Percentiles rank a stretch among this genome's conserved stretches.
These are phyloP conservation scores for Acrobasis repandana DNA, from an alignment of 2,888 invertebrate genomes.

Conservation along the genomic window DNA sequence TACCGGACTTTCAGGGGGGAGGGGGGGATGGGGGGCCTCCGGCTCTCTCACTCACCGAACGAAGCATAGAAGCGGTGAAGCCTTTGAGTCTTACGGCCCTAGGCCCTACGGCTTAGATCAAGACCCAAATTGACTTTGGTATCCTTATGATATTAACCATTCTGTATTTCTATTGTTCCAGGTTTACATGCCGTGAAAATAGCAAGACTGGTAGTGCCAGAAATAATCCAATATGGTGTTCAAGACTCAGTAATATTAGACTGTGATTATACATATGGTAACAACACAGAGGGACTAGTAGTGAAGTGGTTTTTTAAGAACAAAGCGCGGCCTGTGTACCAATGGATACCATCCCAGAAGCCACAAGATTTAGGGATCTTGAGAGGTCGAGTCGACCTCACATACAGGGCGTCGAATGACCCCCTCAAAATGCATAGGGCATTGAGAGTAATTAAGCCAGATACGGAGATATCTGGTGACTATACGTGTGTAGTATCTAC, in stretches of 20 bases:
- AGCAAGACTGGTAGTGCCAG: conserved; percentile 84
- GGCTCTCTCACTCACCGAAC: too few species aligned
- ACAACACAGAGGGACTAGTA: conserved; percentile 86
- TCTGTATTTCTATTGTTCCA: conserved; percentile 64
- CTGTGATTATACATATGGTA: conserved; percentile 87
- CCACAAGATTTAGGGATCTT: conserved; percentile 85
- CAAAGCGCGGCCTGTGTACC: conserved; percentile 86
- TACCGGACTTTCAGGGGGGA: too few species aligned
- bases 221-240: conserved; percentile 84
- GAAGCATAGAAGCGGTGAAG: too few species aligned
- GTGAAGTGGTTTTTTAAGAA: conserved; percentile 91
- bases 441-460: conserved; percentile 87
- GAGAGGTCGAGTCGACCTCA: conserved; percentile 83
- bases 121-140: too few species aligned
- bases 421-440: conserved; percentile 88
- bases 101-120: too few species aligned
- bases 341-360: conserved; percentile 88
- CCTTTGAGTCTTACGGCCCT: too few species aligned
- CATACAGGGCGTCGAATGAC: conserved; percentile 85
- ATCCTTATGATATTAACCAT: conserved; percentile 24
- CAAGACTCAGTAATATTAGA: conserved; percentile 86
- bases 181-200: conserved; percentile 83
- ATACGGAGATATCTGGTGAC: conserved; percentile 88
- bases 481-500: conserved; percentile 89
- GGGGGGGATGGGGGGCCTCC: too few species aligned